phyloP scores from a whole-genome alignment of 2,888 invertebrate genomes.

The Uropetala carovei region DNA sequence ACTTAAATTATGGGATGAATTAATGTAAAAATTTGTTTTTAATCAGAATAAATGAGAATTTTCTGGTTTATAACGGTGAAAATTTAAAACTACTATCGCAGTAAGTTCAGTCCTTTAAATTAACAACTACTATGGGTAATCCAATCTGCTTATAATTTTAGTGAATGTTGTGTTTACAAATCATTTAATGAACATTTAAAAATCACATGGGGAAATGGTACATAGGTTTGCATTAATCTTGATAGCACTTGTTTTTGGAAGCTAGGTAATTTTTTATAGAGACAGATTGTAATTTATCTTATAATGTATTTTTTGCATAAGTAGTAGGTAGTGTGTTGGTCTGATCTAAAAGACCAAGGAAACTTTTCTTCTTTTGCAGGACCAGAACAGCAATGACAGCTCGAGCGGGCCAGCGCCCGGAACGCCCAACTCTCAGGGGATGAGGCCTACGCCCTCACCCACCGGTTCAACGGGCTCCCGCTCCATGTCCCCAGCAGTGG shows the following conservation, averaged over 20 bases:
- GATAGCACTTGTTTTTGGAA: not conserved
- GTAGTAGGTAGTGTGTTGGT: not conserved
- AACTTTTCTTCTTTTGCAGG: slow-evolving; percentile 39
- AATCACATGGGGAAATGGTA: too few species aligned
- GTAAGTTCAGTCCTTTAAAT: too few species aligned
- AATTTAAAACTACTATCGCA: too few species aligned
- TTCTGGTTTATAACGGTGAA: too few species aligned
- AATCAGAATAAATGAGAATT: too few species aligned
- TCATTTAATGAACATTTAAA: too few species aligned
- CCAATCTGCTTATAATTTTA: too few species aligned
- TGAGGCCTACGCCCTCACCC: slow-evolving; percentile 95
- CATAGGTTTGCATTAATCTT: not conserved
- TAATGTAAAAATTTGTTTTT: too few species aligned
- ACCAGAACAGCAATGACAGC: slow-evolving; percentile 87
- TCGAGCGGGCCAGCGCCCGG: slow-evolving; percentile 83
- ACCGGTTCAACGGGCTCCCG: slow-evolving; percentile 95
- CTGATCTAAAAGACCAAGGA: not conserved
- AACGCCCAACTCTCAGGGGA: slow-evolving; percentile 83
- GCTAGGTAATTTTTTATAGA: not conserved
- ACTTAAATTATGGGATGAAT: too few species aligned
- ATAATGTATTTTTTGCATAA: not conserved
- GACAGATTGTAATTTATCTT: not conserved
- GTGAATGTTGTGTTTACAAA: too few species aligned
- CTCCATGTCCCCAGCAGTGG: slow-evolving; percentile 98
- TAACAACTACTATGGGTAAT: too few species aligned